These are phyloP conservation scores for Drosophila setosimentum DNA, from an alignment of 2,888 invertebrate genomes.

Conservation along the genomic window DNA sequence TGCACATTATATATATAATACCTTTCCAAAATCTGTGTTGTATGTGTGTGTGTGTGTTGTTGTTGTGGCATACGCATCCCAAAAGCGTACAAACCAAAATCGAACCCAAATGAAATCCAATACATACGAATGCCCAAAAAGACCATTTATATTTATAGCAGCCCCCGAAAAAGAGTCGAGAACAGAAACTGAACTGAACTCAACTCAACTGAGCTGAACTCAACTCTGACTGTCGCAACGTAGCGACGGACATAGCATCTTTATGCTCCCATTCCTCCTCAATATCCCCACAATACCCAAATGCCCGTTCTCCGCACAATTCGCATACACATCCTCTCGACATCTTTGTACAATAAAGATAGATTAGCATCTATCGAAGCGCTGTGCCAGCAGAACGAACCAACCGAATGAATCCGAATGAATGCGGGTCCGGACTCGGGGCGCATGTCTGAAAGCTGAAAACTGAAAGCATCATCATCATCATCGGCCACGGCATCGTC, in stretches of 20 bases:
- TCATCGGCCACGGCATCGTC: slow-evolving; percentile 7
- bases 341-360: slow-evolving; percentile 78
- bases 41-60: slow-evolving; percentile 2
- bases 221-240: slow-evolving; percentile 30
- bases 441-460: slow-evolving; percentile 70
- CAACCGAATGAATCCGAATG: slow-evolving; percentile 59
- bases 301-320: slow-evolving; percentile 36
- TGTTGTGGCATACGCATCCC: slow-evolving; percentile 21
- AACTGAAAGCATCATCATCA: slow-evolving; percentile 53
- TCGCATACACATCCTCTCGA: slow-evolving; percentile 72
- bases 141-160: slow-evolving; percentile 72
- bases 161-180: slow-evolving; percentile 50
- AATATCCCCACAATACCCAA: slow-evolving; percentile 10
- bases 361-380: slow-evolving; percentile 75
- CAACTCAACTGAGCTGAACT: slow-evolving; percentile 19
- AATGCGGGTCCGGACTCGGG: slow-evolving; percentile 53
- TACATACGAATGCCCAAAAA: slow-evolving; percentile 57
- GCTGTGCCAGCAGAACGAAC: slow-evolving; percentile 66
- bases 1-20: slow-evolving; percentile 33
- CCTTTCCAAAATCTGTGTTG: slow-evolving; percentile 23
- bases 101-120: slow-evolving; percentile 68
- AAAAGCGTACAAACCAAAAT: slow-evolving; percentile 54
- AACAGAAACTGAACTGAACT: slow-evolving; percentile 26
- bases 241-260: slow-evolving; percentile 41
- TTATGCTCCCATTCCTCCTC: slow-evolving; percentile 32